These are phyloP conservation scores for Nudaria mundana DNA, from an alignment of 2,888 invertebrate species.

Conservation along the genomic window DNA sequence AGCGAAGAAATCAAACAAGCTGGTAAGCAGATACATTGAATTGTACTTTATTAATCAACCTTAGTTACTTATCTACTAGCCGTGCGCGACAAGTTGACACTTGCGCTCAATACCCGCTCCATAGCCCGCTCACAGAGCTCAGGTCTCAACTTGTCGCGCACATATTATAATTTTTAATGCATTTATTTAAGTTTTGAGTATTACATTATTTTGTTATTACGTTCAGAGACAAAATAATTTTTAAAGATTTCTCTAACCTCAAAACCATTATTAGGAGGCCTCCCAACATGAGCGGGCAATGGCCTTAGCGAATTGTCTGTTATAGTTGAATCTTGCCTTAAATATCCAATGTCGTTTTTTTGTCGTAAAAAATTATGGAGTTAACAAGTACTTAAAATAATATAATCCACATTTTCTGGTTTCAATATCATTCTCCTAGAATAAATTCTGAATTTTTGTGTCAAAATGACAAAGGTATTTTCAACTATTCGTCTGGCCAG, in stretches of 20 bases:
- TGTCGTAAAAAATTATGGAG: too few relatives aligned
- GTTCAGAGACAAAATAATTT: too few relatives aligned
- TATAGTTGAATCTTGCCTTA: too few relatives aligned
- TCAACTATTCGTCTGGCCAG: constrained; percentile 15
- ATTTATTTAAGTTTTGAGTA: constrained; percentile 13
- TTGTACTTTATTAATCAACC: constrained; percentile 5
- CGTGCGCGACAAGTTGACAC: too few relatives aligned
- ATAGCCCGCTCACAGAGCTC: too few relatives aligned
- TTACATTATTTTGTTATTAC: constrained; percentile 14
- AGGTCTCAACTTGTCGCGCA: too few relatives aligned
- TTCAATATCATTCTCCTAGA: too few relatives aligned
- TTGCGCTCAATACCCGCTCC: too few relatives aligned
- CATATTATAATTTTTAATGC: constrained; percentile 12
- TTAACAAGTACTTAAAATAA: constrained; percentile 12
- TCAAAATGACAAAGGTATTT: constrained; percentile 17
- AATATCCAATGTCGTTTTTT: too few relatives aligned
- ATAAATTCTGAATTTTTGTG: constrained; percentile 10
- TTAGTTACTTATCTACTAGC: constrained; percentile 12
- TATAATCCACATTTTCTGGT: too few relatives aligned
- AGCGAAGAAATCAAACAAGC: constrained; percentile 18
- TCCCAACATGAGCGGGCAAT: constrained; percentile 13
- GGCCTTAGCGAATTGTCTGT: constrained; percentile 13
- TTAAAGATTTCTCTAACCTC: too few relatives aligned
- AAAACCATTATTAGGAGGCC: too few relatives aligned
- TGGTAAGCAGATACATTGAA: constrained; percentile 15